Conservation (phyloP, 2,113 vertebrate species). For the Campylomormyrus tamandua region DNA sequence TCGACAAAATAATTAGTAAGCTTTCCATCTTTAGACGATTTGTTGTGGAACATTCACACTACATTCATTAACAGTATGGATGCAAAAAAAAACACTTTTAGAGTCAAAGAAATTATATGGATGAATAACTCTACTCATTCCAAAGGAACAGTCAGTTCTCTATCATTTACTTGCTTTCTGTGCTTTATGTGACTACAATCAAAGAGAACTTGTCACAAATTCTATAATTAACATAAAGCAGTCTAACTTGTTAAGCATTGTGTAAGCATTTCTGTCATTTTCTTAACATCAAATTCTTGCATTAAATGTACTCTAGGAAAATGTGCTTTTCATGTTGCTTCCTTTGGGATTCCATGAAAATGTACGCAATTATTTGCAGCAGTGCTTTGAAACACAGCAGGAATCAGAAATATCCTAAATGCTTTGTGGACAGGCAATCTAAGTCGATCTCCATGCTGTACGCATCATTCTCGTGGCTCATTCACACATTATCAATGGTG, state of each 20-base stretch:
- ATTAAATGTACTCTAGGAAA: conserved; percentile 20
- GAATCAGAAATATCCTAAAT: neutral
- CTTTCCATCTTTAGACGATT: conserved; percentile 31
- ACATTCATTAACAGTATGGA: conserved; percentile 19
- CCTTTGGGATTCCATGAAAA: neutral
- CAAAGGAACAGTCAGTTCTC: neutral
- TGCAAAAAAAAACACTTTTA: conserved; percentile 21
- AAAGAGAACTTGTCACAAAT: neutral
- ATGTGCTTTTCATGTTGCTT: conserved; percentile 19
- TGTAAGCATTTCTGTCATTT: neutral
- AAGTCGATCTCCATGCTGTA: neutral
- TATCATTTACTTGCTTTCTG: too few species aligned
- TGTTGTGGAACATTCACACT: conserved; percentile 31
- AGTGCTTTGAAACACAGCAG: neutral
- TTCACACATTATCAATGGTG: neutral
- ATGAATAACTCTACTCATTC: conserved; percentile 12
- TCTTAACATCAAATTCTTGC: neutral
- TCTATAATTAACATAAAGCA: neutral
- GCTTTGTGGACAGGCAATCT: neutral
- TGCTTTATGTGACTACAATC: neutral
- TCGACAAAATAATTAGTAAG: conserved; percentile 26
- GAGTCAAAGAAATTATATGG: conserved; percentile 12
- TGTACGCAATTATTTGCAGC: neutral
- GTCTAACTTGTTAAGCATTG: neutral
- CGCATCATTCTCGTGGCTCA: neutral